Percentiles rank a stretch among this genome's conserved stretches.
Evolutionary conservation across 2,888 invertebrate species (phyloP).

Genomic region (Sylvicola fuscatus): DNA sequence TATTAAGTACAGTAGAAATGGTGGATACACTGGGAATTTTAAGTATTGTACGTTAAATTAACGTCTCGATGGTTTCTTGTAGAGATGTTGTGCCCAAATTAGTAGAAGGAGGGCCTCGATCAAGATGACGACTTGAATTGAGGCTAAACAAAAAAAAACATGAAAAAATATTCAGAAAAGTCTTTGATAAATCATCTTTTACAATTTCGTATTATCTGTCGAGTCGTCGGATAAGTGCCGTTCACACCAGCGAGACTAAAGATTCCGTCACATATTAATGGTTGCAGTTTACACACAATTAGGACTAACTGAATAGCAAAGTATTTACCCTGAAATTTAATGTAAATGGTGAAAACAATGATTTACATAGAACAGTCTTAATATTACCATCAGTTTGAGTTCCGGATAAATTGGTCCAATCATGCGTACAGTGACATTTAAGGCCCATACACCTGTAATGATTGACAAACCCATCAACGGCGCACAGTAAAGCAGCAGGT

Average conservation of each 20-base stretch:
- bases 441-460: slow-evolving; percentile 19
- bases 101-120: neutral
- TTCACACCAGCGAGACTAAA: neutral
- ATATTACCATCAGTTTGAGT: slow-evolving; percentile 15
- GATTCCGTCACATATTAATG: neutral
- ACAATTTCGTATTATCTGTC: neutral
- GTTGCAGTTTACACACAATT: slow-evolving; percentile 1
- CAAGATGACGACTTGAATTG: neutral
- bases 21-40: no score
- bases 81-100: neutral
- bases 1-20: no score
- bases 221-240: neutral
- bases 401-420: slow-evolving; percentile 16
- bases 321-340: neutral
- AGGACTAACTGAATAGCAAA: neutral
- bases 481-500: slow-evolving; percentile 17
- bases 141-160: neutral
- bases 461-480: slow-evolving; percentile 21
- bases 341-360: neutral
- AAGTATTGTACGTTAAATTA: neutral
- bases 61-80: neutral
- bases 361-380: neutral
- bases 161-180: neutral
- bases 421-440: slow-evolving; percentile 20
- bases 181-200: no score